Base-by-base conservation (phyloP, 2,888 invertebrate species). In the Punctoribates punctum region DNA sequence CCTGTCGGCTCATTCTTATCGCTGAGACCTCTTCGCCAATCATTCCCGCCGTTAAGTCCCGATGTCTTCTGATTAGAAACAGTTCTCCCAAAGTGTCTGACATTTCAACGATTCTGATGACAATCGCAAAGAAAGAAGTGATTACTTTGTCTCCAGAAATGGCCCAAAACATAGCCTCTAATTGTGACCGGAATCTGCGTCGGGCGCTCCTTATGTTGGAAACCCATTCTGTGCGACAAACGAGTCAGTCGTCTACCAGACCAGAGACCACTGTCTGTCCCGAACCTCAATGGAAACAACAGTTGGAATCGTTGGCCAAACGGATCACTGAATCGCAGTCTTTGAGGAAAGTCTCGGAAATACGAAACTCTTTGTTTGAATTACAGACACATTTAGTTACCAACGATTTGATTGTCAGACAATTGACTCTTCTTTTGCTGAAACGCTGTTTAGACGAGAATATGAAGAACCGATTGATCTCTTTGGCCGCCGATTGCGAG, bases 1-100 rank as follows among this genome's bases (percentile, higher is more conserved):
- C 95, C 1, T 99, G 98, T 83, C 89, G 98, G 20, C 87, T 98
- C 5, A 94, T 99, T 81, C 87, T 99, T 0, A 93, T 94, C 81
- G 93, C 96, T 0, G 95, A 95, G 83, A 96, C 96, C 0, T 94
- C 93, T 46, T 96, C 96, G 5, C 89, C 94, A 81, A 94, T 98
- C 0, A 94, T 97, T 81, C 96, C 96, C n/a, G 97, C 99, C 5
- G 96, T 99, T 80, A 88, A 91, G 79, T 96, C 96, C 77, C 88
- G 99, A 83, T 99, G 99, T 84, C 88, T 99, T 54, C 91, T 92
- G 23, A 89, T 99, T 51, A 86, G 99, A 80, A 91, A 99, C 0
- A 89, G 96, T 11, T 94, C 98, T 1, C 99, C 99, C 0, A 88
- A 89, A 1, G 84, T 88, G 70, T 86, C 87, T 23, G 91, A 96